Conservation (phyloP, 2,113 vertebrate species). For the Pedionomus torquatus region DNA sequence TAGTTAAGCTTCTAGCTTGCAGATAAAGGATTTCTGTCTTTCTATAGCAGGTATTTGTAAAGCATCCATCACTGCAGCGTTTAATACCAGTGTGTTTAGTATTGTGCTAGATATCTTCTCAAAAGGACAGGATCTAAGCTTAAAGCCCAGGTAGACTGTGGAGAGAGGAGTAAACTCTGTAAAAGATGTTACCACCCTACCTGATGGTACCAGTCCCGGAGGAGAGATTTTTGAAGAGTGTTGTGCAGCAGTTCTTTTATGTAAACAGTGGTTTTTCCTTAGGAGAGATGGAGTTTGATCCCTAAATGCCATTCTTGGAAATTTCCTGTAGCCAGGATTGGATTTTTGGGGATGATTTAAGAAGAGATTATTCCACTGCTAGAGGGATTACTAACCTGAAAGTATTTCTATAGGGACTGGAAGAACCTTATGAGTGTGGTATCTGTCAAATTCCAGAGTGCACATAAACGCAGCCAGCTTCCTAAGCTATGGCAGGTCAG, state of each 20-base stretch:
- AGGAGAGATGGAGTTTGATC: background rate
- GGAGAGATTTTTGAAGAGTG: background rate
- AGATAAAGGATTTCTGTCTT: background rate
- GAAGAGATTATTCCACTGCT: background rate
- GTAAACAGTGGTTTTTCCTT: background rate
- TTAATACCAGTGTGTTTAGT: background rate
- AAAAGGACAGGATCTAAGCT: background rate
- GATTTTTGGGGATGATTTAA: background rate
- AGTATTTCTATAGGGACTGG: background rate
- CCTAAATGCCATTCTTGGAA: background rate
- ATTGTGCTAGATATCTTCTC: background rate
- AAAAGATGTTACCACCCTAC: background rate
- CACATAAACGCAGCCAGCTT: background rate
- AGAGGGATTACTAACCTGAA: background rate
- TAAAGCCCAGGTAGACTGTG: background rate
- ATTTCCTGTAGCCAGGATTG: background rate
- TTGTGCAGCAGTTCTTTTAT: background rate
- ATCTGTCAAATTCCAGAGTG: background rate
- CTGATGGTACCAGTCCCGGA: background rate
- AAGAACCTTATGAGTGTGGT: background rate
- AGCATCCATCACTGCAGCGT: background rate
- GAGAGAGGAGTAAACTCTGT: background rate
- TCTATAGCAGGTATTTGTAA: background rate
- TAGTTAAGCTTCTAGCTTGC: background rate
- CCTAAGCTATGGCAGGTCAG: background rate